phyloP scores from a whole-genome alignment of 2,113 vertebrate species.

The Leucosticte australis region DNA sequence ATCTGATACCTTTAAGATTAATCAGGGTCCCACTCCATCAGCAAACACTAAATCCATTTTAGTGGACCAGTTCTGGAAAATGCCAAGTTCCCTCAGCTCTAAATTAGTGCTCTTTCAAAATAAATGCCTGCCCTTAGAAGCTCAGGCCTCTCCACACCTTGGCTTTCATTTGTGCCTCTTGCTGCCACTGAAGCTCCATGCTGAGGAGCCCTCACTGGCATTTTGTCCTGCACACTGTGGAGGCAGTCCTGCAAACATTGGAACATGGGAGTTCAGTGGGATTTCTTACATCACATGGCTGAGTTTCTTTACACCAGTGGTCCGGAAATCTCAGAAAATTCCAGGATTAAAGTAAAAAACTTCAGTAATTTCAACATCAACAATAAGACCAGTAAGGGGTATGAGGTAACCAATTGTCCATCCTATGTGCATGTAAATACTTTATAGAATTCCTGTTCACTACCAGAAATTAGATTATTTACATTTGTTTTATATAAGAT shows the following conservation, averaged over 20 bases:
- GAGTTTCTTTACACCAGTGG: neutral
- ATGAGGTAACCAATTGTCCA: neutral
- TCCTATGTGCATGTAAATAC: fast-evolving
- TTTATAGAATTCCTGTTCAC: neutral
- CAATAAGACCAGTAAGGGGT: neutral
- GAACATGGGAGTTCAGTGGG: neutral
- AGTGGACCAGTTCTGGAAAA: neutral
- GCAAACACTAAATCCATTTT: neutral
- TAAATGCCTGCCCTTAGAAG: neutral
- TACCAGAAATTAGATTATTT: neutral
- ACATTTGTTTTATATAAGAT: neutral
- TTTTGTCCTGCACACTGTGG: neutral
- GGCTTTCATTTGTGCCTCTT: neutral
- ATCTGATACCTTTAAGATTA: neutral
- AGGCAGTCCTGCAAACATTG: neutral
- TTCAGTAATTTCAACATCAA: neutral
- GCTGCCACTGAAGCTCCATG: neutral
- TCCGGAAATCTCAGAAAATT: neutral
- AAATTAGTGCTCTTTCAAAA: neutral
- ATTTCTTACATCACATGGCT: neutral
- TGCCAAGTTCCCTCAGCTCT: neutral
- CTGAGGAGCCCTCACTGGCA: neutral
- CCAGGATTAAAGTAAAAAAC: neutral
- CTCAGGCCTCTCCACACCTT: fast-evolving
- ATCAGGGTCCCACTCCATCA: neutral